Evolutionary conservation across 2,113 vertebrate species (phyloP).

Genomic region (Calonectris borealis): DNA sequence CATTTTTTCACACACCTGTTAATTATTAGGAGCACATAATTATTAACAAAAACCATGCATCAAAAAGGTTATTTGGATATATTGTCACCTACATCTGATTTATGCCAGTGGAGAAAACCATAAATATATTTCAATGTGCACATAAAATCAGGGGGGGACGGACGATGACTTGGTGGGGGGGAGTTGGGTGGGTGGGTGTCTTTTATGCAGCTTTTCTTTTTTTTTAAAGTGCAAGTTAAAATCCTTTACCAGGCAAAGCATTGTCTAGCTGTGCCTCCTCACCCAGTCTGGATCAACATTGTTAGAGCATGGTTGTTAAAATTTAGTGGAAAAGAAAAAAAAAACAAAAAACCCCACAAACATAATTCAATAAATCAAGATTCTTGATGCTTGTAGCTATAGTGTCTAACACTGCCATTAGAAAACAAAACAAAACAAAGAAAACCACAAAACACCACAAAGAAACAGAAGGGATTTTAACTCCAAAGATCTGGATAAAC

Average conservation of each 20-base stretch:
- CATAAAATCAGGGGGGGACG: rapidly evolving
- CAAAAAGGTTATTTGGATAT: constrained; percentile 62
- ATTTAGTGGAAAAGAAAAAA: not conserved
- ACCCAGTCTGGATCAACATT: not conserved
- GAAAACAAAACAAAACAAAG: not conserved
- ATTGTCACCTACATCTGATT: constrained; percentile 58
- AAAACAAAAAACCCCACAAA: not conserved
- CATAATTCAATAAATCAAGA: not conserved
- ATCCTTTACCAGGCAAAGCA: not conserved
- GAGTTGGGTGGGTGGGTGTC: not conserved
- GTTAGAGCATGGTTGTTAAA: not conserved
- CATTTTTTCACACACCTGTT: constrained; percentile 69
- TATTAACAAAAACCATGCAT: constrained; percentile 64
- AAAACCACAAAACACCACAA: not conserved
- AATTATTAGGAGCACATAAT: constrained; percentile 68
- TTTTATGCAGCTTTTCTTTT: not conserved
- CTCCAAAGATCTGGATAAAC: not conserved
- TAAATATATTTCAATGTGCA: constrained; percentile 1
- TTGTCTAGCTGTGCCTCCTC: not conserved
- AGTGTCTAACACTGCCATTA: not conserved
- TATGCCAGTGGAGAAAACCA: constrained; percentile 24
- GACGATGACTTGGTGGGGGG: not conserved
- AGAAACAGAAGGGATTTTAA: not conserved
- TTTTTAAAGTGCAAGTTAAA: not conserved
- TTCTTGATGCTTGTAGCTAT: not conserved